Base-by-base conservation (phyloP, 2,888 invertebrate species). In the Rhopalosiphum nymphaeae region DNA sequence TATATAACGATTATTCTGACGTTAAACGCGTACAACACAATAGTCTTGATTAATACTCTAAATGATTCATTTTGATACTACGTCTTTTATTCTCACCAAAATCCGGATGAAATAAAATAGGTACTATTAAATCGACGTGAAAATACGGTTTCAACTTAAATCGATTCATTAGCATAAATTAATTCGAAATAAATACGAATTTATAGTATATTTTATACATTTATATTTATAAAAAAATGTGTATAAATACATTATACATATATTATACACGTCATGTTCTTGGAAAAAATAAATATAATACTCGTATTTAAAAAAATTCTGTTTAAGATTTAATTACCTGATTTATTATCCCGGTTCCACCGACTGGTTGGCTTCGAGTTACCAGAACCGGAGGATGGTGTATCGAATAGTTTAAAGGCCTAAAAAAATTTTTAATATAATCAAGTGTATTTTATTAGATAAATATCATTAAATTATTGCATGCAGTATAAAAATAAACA, bases 281-380 rank as follows among this genome's bases (percentile, higher is more conserved):
- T 36, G 36, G 36, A 25, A 36, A 78, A 36, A 36, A 78, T n/a
- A 25, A 36, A 78, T 21, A 13, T 36, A 78, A 78, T 78, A 36
- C 21, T n/a, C n/a, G n/a, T n/a, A n/a, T 78, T 16, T 21, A 16
- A 21, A 78, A 46, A 16, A 21, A 78, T 78, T 9, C 21, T 36
- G 0, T 9, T 21, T 78, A 78, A 36, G 21, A 78, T 42, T 85
- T 21, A 53, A 49, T 87, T 53, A 94, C 93, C 61, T 94, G 93
- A 90, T 94, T 94, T 36, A 44, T 86, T 29, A 94, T 56, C 4
- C 85, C 89, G 10, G 95, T 95, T 16, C 95, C 95, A 26, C 95
- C 95, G 13, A 95, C 95, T 10, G 95, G 96, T 94, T 95, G 95
- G 2, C 95, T 95, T 91, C 95, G 94, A 49, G 95, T 95, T 57